Evolutionary conservation across 2,113 vertebrate genomes (phyloP).

Genomic region (Nerophis lumbriciformis): DNA sequence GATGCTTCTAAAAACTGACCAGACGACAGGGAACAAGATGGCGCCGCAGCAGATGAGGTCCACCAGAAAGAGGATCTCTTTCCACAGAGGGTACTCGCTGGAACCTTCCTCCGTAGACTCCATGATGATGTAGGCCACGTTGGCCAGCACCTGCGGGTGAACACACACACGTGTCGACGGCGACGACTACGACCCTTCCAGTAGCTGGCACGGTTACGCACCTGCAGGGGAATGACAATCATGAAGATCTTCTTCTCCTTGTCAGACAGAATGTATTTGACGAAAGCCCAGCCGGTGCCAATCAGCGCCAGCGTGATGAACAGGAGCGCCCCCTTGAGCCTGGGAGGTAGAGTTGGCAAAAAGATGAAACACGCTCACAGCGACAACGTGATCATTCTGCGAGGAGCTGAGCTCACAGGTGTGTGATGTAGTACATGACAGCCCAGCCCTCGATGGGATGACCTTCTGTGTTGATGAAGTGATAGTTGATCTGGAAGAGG

Average conservation of each 20-base stretch:
- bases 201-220: conserved; percentile 37
- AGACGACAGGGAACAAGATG: conserved; percentile 82
- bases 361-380: background rate
- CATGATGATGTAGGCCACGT: conserved; percentile 80
- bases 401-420: conserved; percentile 69
- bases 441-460: conserved; percentile 80
- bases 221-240: conserved; percentile 83
- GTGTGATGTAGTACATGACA: conserved; percentile 84
- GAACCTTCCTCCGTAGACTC: conserved; percentile 79
- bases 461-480: conserved; percentile 82
- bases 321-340: conserved; percentile 81
- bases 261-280: conserved; percentile 82
- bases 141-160: conserved; percentile 74
- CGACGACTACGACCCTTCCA: background rate
- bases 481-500: conserved; percentile 76
- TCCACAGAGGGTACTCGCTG: conserved; percentile 80
- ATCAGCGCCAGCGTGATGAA: conserved; percentile 85
- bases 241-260: conserved; percentile 88
- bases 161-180: background rate
- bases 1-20: conserved; percentile 55
- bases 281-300: conserved; percentile 81
- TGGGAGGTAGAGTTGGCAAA: conserved; percentile 31
- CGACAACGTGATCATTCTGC: background rate
- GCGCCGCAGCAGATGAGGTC: conserved; percentile 82
- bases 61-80: conserved; percentile 80